Evolutionary conservation across 2,797 vertebrate genomes (phyloP).

Genomic region (Enteromius trimaculatus): DNA sequence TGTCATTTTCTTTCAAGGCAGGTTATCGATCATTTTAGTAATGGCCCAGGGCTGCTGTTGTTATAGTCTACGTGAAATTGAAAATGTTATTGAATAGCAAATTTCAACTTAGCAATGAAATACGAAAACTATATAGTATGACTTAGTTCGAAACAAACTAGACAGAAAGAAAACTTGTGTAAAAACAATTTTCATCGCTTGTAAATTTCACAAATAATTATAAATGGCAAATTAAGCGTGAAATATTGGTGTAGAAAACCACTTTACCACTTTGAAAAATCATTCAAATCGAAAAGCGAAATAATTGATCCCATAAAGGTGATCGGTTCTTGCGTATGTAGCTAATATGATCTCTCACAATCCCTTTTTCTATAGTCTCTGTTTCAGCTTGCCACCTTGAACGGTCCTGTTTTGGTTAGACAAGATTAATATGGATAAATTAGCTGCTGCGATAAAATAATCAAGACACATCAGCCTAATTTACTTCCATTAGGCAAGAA

Average conservation of each 20-base stretch:
- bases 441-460: conserved; percentile 36
- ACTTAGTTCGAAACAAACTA: not conserved
- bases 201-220: not conserved
- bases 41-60: not conserved
- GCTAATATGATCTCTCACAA: not conserved
- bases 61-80: not conserved
- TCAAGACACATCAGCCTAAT: conserved; percentile 31
- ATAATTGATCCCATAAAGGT: too few relatives aligned
- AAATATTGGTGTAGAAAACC: not conserved
- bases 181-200: not conserved
- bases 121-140: not conserved
- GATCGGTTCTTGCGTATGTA: not conserved
- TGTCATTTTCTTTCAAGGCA: not conserved
- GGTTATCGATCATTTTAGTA: not conserved
- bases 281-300: not conserved
- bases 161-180: not conserved
- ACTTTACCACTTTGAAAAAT: not conserved
- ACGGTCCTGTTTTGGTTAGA: not conserved
- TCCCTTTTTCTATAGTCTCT: not conserved
- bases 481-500: conserved; percentile 32
- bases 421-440: conserved; percentile 36
- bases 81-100: not conserved
- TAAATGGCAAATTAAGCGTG: not conserved
- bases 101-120: not conserved
- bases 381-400: conserved; percentile 7